Evolutionary conservation across 2,113 vertebrate species (phyloP).

Genomic region (Dasyprocta punctata): DNA sequence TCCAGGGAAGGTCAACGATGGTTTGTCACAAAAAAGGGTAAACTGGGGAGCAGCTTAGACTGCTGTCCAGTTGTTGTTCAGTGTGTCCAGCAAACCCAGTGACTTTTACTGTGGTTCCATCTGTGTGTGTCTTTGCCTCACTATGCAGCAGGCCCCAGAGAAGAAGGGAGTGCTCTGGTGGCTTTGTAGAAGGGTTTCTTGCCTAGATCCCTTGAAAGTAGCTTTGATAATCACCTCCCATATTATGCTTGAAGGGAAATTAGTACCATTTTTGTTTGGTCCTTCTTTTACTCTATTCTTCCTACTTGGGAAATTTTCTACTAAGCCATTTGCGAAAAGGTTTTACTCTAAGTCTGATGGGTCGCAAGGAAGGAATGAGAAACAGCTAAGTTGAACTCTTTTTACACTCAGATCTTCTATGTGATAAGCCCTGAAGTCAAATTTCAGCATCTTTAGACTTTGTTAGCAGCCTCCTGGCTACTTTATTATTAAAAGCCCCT

Average conservation of each 20-base stretch:
- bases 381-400: not conserved
- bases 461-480: not conserved
- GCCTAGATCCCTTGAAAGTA: not conserved
- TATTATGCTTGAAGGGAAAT: constrained; percentile 17
- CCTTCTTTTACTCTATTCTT: not conserved
- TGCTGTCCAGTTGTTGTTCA: not conserved
- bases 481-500: not conserved
- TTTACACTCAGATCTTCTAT: not conserved
- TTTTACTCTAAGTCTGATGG: not conserved
- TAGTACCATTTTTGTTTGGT: constrained; percentile 7
- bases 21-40: not conserved
- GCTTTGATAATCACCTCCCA: constrained; percentile 39
- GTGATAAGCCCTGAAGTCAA: constrained; percentile 16
- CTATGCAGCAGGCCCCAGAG: not conserved
- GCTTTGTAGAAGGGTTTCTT: not conserved
- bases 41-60: not conserved
- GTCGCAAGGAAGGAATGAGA: not conserved
- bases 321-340: not conserved
- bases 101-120: not conserved
- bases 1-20: not conserved
- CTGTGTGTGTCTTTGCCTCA: not conserved
- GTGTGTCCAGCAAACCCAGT: not conserved
- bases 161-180: not conserved
- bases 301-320: not conserved
- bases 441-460: constrained; percentile 49